Base-by-base conservation (phyloP, 2,797 vertebrate species). In the Clarias laeviceps region DNA sequence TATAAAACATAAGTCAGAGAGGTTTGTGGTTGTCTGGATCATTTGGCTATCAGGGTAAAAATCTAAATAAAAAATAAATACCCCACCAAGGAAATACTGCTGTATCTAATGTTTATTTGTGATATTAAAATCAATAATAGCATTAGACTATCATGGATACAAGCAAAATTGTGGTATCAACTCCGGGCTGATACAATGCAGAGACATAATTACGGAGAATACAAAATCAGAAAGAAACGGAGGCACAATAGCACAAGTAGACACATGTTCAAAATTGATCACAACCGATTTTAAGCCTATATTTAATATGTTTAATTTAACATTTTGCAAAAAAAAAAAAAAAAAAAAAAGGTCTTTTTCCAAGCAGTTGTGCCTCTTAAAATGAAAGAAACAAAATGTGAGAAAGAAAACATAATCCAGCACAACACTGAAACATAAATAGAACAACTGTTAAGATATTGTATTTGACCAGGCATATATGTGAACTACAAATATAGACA, bases 341-440 rank as follows among this genome's bases (percentile, higher is more conserved):
- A 86, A 74, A 87, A 72, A 59, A 88, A 87, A 78, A 83, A 87
- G 85, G 84, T 76, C 90, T 79, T 89, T 92, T 87, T 93, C 91
- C 92, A 92, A 92, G 89, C 91, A 92, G 93, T 91, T 95, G 96
- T 96, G 96, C 96, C 96, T 96, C 95, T 65, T 89, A 92, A 88
- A 92, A 90, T 89, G 82, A 90, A 93, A 91, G 22, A 68, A 72
- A 78, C 50, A 68, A 94, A 93, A 66, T 0, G 3, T 22, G 45
- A 50, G 4, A 69, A 32, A 89, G 89, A 91, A 88, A 45, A 40
- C 85, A 32, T 82, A 95, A 94, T 93, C 91, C 95, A 96, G 95
- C 96, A 97, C 96, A 87, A 97, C 96, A 97, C 96, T 97, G 95
- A 97, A 96, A 99, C 97, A 96, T 95, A 96, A 95, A 95, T 93